Conservation (phyloP, 1,140 invertebrate genomes). For the Eumeta japonica region DNA sequence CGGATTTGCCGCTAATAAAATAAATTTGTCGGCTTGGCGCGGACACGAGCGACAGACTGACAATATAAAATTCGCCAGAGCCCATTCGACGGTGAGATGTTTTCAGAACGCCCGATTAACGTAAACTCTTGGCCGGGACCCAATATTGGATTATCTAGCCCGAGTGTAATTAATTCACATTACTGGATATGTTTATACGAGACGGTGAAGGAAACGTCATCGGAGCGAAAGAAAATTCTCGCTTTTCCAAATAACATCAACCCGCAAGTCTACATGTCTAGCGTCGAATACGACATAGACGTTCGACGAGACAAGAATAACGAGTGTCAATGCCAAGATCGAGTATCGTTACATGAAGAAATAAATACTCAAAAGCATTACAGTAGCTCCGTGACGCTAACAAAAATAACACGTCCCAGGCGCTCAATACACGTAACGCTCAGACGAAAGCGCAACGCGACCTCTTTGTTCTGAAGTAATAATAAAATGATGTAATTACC, state of each 20-base stretch:
- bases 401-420: slow-evolving; percentile 47
- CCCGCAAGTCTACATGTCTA: too few relatives aligned
- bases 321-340: slow-evolving; percentile 46
- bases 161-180: slow-evolving; percentile 25
- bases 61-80: slow-evolving; percentile 44
- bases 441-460: too few relatives aligned
- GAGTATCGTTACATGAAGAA: slow-evolving; percentile 33
- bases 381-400: slow-evolving; percentile 26
- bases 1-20: too few relatives aligned
- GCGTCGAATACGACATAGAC: too few relatives aligned
- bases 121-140: slow-evolving; percentile 35
- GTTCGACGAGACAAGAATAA: too few relatives aligned
- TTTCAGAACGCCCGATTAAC: slow-evolving; percentile 41
- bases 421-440: not conserved
- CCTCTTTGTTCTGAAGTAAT: too few relatives aligned
- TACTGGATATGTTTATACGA: too few relatives aligned
- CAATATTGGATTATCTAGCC: slow-evolving; percentile 24
- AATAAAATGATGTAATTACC: too few relatives aligned
- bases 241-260: slow-evolving; percentile 1
- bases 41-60: too few relatives aligned
- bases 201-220: too few relatives aligned
- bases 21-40: too few relatives aligned
- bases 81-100: slow-evolving; percentile 27
- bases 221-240: not conserved
- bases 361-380: slow-evolving; percentile 33